Percentiles rank a stretch among this genome's conserved stretches.
Evolutionary conservation across 1,140 invertebrate genomes (phyloP).

Genomic region (Patella vulgata): DNA sequence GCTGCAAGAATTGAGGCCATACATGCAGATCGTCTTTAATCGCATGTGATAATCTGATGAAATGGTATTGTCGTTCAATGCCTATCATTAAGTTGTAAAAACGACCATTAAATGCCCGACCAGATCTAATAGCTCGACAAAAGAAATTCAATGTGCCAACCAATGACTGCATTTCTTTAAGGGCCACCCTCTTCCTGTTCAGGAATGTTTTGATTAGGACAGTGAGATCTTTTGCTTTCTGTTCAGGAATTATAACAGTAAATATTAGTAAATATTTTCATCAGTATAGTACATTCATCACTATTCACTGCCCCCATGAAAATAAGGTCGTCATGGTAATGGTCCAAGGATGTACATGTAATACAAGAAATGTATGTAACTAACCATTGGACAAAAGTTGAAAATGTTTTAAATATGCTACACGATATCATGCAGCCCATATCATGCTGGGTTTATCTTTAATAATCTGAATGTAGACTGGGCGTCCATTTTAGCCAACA

Average conservation of each 20-base stretch:
- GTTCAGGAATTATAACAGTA: not conserved
- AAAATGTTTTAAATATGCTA: too few species aligned
- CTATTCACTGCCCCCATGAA: too few species aligned
- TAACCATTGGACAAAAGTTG: too few species aligned
- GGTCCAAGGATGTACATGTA: too few species aligned
- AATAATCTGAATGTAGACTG: not conserved
- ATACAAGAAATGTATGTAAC: too few species aligned
- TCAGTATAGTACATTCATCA: too few species aligned
- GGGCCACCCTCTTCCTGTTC: slow-evolving; percentile 7
- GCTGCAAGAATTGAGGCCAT: slow-evolving; percentile 28
- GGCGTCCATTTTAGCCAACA: not conserved
- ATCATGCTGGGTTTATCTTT: not conserved
- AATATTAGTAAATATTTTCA: too few species aligned
- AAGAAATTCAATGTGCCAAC: slow-evolving; percentile 32
- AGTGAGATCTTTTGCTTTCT: slow-evolving; percentile 3
- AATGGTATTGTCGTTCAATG: slow-evolving; percentile 2
- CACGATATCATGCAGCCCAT: too few species aligned
- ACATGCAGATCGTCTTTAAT: slow-evolving; percentile 16
- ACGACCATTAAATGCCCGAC: slow-evolving; percentile 24
- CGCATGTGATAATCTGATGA: slow-evolving; percentile 17
- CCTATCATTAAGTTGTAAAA: slow-evolving; percentile 17
- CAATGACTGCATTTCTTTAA: slow-evolving; percentile 30
- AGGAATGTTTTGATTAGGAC: not conserved
- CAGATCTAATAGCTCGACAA: slow-evolving; percentile 20
- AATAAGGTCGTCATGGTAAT: too few species aligned